These are phyloP conservation scores for Cettia cetti DNA, from an alignment of 2,113 vertebrate genomes.

Conservation along the genomic window DNA sequence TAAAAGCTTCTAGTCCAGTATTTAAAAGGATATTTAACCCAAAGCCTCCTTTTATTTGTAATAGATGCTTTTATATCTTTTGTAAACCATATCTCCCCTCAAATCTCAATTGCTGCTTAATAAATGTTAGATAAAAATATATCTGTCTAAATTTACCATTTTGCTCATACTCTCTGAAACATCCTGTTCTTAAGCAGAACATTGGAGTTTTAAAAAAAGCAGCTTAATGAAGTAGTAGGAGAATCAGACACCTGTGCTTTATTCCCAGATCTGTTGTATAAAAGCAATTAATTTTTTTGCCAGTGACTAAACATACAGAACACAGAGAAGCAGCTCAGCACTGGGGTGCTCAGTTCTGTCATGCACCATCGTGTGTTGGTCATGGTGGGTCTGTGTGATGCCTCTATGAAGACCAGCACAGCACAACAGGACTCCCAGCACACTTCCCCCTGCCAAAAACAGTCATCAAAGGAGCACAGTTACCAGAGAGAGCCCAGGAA, in stretches of 20 bases:
- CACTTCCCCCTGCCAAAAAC: not conserved
- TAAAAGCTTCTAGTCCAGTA: not conserved
- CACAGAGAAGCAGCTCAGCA: not conserved
- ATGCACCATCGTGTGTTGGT: accelerated
- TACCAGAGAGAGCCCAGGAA: not conserved
- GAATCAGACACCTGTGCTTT: not conserved
- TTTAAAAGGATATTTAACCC: not conserved
- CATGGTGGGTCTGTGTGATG: not conserved
- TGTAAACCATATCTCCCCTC: not conserved
- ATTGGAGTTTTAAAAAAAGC: not conserved
- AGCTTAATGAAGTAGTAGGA: not conserved
- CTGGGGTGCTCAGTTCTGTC: not conserved
- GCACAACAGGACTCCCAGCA: not conserved
- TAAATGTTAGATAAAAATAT: constrained; percentile 34
- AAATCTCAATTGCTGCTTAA: not conserved
- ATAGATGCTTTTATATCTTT: not conserved
- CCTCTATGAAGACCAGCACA: accelerated
- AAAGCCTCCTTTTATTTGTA: constrained; percentile 13
- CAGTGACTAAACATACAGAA: not conserved
- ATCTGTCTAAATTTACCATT: constrained; percentile 8
- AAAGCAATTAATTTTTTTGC: not conserved
- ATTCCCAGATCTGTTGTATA: not conserved
- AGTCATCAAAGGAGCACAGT: accelerated
- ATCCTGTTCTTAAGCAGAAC: constrained; percentile 12
- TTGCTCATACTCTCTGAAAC: not conserved